Base-by-base conservation (phyloP, 2,113 vertebrate genomes). In the Scomber japonicus region DNA sequence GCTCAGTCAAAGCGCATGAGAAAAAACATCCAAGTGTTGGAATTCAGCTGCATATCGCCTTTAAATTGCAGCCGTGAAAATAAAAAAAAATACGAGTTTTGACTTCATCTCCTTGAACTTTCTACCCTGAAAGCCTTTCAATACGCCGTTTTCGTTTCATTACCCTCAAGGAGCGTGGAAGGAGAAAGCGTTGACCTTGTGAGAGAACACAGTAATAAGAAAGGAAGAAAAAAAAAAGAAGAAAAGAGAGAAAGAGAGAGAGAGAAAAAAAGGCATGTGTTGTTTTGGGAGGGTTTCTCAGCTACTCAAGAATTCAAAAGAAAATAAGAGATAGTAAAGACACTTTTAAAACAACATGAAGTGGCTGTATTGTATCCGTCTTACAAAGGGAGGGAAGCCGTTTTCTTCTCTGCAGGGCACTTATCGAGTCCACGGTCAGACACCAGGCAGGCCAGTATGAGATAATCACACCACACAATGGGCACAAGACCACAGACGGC, bases 401-500 rank as follows among this genome's bases (percentile, higher is more conserved):
- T 84, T 90, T 85, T 83, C 77, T 78, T 86, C 79, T 81, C 83
- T 63, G 82, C 66, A 67, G 81, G 85, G 77, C 87, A 88, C 75
- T 91, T 86, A 85, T 86, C 66, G 76, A 90, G 87, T 86, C 80
- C 88, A 88, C 48, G 83, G 88, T 92, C 81, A 86, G 82, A 85
- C 81, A 87, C 90, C 84, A 75, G 72, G 70, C 83, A 71, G 68
- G 80, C 81, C 72, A 59, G 79, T 78, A 85, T 82, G 89, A 91
- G 86, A 90, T 86, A 93, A 92, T 84, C 80, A 86, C 77, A 74
- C 21, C 80, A 51, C 91, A 92, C 85, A 92, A 91, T 88, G 80
- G 82, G 84, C 85, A 90, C 80, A 64, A 77, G 81, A 88, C 80
- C 85, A 84, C 83, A 82, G 79, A 85, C 80, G 27, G 73, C 4